Percentiles rank a stretch among this genome's conserved stretches.
phyloP scores from a whole-genome alignment of 2,888 invertebrate genomes.

The Limnephilus rhombicus region DNA sequence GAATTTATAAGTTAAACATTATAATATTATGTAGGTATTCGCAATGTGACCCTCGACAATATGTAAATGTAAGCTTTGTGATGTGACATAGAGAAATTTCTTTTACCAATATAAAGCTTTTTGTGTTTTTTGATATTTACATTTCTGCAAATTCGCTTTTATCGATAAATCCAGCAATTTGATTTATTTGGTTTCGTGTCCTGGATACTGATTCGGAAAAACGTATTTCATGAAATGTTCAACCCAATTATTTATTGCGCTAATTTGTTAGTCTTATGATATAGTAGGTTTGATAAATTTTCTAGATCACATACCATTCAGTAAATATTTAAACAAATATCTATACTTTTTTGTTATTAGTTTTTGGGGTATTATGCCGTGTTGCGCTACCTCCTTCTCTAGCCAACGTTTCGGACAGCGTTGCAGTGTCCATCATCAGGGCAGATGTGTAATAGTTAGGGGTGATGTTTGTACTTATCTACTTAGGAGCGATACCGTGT shows the following conservation, averaged over 20 bases:
- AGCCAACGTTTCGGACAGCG: no score
- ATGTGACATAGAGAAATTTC: not conserved
- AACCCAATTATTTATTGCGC: not conserved
- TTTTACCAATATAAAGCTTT: not conserved
- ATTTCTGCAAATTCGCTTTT: not conserved
- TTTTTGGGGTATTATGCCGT: no score
- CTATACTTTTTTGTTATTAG: no score
- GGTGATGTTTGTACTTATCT: no score
- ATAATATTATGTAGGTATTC: not conserved
- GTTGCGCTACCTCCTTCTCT: no score
- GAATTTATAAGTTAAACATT: not conserved
- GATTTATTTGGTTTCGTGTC: not conserved
- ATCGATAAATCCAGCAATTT: not conserved
- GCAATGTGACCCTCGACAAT: not conserved
- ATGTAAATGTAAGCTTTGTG: not conserved
- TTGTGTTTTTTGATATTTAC: not conserved
- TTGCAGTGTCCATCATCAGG: no score
- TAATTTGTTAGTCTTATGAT: not conserved
- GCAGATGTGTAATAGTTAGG: no score
- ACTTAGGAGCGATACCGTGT: no score
- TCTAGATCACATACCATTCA: not conserved
- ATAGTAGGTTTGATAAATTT: not conserved
- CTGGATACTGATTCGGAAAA: not conserved
- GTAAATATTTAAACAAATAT: not conserved
- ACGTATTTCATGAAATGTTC: not conserved